Evolutionary conservation across 2,888 invertebrate genomes (phyloP).

Genomic region (Ormia ochracea): DNA sequence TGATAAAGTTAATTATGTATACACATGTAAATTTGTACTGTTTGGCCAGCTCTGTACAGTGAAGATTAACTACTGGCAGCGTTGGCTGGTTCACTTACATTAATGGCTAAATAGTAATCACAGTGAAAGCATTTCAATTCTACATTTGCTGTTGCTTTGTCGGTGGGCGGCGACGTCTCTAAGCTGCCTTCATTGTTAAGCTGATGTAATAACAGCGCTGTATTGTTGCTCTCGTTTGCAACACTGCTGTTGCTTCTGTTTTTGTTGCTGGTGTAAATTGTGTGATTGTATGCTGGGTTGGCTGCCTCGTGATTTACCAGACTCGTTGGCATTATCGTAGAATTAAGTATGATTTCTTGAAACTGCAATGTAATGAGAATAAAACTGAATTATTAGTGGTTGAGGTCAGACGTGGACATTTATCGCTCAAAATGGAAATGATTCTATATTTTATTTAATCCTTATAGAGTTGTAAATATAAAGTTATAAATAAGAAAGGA

Average conservation of each 20-base stretch:
- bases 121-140: constrained; percentile 62
- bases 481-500: too few species aligned
- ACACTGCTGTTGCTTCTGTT: background rate
- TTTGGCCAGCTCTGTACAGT: background rate
- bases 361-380: constrained; percentile 46
- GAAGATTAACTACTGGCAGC: background rate
- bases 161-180: constrained; percentile 27
- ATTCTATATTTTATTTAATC: too few species aligned
- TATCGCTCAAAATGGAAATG: background rate
- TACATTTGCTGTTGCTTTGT: constrained; percentile 1
- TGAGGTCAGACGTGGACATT: background rate
- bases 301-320: background rate
- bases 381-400: background rate
- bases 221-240: background rate
- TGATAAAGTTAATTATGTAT: too few species aligned
- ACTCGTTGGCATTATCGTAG: constrained; percentile 3
- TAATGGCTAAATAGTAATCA: constrained; percentile 75
- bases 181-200: background rate
- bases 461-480: too few species aligned
- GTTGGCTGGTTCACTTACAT: constrained; percentile 70
- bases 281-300: background rate
- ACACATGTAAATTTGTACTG: too few species aligned
- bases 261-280: background rate
- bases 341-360: constrained; percentile 57
- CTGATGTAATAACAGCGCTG: constrained; percentile 20